Base-by-base conservation (phyloP, 92 coral and sea anemone species). In the Porites evermanni region DNA sequence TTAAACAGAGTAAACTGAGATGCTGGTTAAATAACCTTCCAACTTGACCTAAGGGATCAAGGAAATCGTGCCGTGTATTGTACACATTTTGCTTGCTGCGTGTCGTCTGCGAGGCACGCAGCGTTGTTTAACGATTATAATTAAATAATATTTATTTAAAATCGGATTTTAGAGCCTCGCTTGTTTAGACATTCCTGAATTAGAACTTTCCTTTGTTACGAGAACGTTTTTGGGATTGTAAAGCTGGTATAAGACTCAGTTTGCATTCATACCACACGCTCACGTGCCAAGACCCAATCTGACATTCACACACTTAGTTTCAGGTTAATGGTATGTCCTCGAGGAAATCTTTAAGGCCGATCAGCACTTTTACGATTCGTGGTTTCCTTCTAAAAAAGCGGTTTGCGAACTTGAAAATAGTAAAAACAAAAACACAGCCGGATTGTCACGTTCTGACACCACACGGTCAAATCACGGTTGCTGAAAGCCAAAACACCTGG, bases 31-130 rank as follows among this genome's bases (percentile, higher is more conserved):
- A 7, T 9, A 24, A 24, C 12, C 53, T 67, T 9, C 8, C 68
- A 58, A 58, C 80, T 76, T 75, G 79, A 75, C 67, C 51, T 56
- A 16, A 72, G 24, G 76, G 50, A 74, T 53, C 50, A 74, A 56
- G 17, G 38, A 19, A 58, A 58, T 64, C 80, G 68, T 29, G 67
- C 44, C 52, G 44, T 76, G 80, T 26, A 58, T 24, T 76, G 18
- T 14, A 75, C 75, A 71, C 56, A 56, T 56, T 67, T 26, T 7
- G 12, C 6, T 12, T 38, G 47, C 72, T 23, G 72, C 38, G 72
- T 12, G 72, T 14, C 61, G 61, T 56, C 61, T 56, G 61, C 61
- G 16, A 11, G 61, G 61, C 61, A 56, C 61, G 61, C 61, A 56
- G 61, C 13, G 13, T 56, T 56, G 61, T 67, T 67, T 64, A 7